Conservation (phyloP, 2,113 vertebrate genomes). For the Pogonocichla stellata region DNA sequence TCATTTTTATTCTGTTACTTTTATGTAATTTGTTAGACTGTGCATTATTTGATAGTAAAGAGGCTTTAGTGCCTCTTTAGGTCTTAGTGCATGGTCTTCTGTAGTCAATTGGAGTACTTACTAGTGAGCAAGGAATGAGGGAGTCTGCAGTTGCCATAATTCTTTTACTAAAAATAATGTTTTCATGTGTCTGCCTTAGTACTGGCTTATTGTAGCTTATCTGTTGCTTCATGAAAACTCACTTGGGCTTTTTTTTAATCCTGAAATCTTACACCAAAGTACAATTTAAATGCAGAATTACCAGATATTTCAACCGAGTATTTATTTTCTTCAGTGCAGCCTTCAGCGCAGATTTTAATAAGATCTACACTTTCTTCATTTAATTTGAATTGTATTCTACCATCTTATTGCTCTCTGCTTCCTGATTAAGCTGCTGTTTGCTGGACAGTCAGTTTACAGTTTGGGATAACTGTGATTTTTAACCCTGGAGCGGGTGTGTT, state of each 20-base stretch:
- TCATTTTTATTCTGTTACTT: neutral
- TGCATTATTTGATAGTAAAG: neutral
- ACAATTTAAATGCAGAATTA: neutral
- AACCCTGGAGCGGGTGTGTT: neutral
- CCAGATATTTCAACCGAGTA: neutral
- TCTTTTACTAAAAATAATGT: neutral
- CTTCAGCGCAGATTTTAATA: neutral
- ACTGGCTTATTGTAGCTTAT: neutral
- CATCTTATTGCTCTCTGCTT: neutral
- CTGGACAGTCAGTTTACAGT: neutral
- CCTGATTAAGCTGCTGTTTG: neutral
- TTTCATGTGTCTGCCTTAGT: neutral
- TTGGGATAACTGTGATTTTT: neutral
- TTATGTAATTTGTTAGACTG: neutral
- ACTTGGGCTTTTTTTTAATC: neutral
- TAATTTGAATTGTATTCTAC: neutral
- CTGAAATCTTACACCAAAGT: neutral
- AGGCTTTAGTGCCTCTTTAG: neutral
- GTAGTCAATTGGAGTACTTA: neutral
- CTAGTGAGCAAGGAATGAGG: neutral
- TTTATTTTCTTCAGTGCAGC: neutral
- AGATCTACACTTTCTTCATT: neutral
- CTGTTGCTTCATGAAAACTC: neutral
- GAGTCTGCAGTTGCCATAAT: neutral
- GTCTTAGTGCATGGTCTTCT: neutral